Evolutionary conservation across 2,888 invertebrate species (phyloP), one percentile per base, ranked within the genome.

Genomic region (Pristionchus exspectatus): DNA sequence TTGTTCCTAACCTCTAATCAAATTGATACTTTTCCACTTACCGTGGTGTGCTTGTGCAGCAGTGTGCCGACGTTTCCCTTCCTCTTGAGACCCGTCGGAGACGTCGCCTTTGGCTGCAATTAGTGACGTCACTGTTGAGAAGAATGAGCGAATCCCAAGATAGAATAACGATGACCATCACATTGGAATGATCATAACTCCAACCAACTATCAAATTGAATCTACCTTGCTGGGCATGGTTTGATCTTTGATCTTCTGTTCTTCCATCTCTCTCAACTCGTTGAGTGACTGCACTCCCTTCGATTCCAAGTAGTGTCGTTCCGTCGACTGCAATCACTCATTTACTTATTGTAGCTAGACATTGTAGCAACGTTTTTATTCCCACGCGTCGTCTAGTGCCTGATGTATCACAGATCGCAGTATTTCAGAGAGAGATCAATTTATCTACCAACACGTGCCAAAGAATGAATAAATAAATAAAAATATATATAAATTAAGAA

Each of bases 41-140:
- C 92, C 27, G 95, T 94, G 44, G 91, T 89, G 88, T 94, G 94
- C 21, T 89, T 81, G 90, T 95, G 95, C 38, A 95, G 91, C 83
- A 93, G 90, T 87, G 95, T 95, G 87, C 95, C 95, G 74, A 94
- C 90, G 88, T 95, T 95, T 24, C 92, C 95, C 38, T 90, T 72
- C 54, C 90, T 90, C 59, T 90, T 87, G 59, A 92, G 89, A 21
- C 86, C 90, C 44, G 92, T 90, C 9, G 92, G 92, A 24, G 92
- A 91, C 33, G 89, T 91, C 77, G 90, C 59, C 85, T 92, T 92
- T 27, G 90, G 88, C 92, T 92, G 89, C 10, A 90, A 90, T 44
- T 7, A 38, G 27, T 0, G 54, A n/a, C 50, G 24, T 33, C 30
- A n/a, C 24, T 72, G 33, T n/a, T 72, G 33, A 72, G 27, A 33